Evolutionary conservation across 2,113 vertebrate species (phyloP), one percentile per base, ranked within the genome.

Genomic region (Micronisus gabar): DNA sequence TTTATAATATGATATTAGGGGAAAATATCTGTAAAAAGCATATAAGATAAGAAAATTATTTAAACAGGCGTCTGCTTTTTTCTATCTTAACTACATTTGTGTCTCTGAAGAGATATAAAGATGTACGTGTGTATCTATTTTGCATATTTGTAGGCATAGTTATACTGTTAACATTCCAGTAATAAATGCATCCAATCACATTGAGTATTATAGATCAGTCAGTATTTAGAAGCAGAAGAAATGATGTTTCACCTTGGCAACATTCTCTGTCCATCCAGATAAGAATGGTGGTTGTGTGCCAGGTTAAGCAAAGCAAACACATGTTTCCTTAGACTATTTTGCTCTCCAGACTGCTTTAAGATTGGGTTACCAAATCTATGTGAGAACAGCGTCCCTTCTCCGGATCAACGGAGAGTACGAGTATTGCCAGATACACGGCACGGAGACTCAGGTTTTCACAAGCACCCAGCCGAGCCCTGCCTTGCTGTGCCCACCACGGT

Each of bases 401-500:
- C 43, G 75, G 43, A 74, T 9, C 38, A 41, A 2, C 0, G 0
- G 13, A 58, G 6, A 41, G 10, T 23, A 23, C 30, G 22, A 86
- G 18, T 13, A 48, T 34, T 91, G 15, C 34, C 56, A 79, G 41
- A 53, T 15, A n/a, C 10, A 10, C 34, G 62, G n/a, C 56, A 86
- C 0, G 0, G 18, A 53, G 17, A 68, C 41, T 56, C 41, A 10
- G 27, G 15, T 85, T 93, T 78, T n/a, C 2, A 3, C 30, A 62
- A 67, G 48, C 4, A 0, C 16, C 15, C 43, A 48, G 30, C 30
- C 45, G 52, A 87, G 56, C 23, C 9, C 14, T 82, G 29, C 20
- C 48, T 68, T 68, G 9, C 34, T 72, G 41, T 41, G 41, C 41
- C 41, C 41, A 41, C 17, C 32, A 15, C 45, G 53, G 8, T 8